These are phyloP conservation scores for Coleophora deauratella DNA, from an alignment of 2,888 invertebrate genomes.

Conservation along the genomic window DNA sequence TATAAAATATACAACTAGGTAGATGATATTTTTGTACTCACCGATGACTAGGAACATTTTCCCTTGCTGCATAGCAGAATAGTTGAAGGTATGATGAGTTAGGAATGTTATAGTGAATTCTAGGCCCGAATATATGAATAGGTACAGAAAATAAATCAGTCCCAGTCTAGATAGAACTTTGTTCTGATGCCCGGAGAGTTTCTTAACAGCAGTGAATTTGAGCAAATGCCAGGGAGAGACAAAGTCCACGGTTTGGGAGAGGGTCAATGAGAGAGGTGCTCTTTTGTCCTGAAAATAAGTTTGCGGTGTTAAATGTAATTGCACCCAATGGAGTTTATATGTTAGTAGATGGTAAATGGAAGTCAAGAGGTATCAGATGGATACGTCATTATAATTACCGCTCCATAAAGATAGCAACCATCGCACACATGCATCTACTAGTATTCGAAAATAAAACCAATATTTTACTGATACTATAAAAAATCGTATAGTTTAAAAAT, in stretches of 20 bases:
- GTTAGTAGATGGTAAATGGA: no score
- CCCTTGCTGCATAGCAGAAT: constrained; percentile 96
- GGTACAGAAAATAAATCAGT: constrained; percentile 88
- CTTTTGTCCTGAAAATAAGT: constrained; percentile 77
- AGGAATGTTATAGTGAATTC: constrained; percentile 98
- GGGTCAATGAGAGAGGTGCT: constrained; percentile 78
- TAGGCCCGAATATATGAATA: constrained; percentile 95
- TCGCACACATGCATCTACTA: no score
- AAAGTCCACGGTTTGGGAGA: constrained; percentile 75
- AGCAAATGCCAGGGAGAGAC: constrained; percentile 63
- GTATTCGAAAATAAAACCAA: no score
- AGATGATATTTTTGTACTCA: constrained; percentile 24
- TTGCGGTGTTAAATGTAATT: not conserved
- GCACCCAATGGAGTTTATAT: no score
- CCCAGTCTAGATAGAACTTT: constrained; percentile 80
- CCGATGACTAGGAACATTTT: constrained; percentile 98
- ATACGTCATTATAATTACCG: no score
- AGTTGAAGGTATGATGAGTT: constrained; percentile 93
- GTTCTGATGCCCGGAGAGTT: constrained; percentile 76
- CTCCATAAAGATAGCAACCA: no score
- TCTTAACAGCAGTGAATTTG: constrained; percentile 80
- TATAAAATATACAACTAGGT: no score
- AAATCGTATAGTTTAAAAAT: no score
- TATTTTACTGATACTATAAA: no score
- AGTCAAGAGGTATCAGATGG: no score